A percentile compares a stretch with the other conserved stretches of the same genome.
These are phyloP conservation scores for Xestia xanthographa DNA, from an alignment of 2,888 invertebrate species.

Conservation along the genomic window DNA sequence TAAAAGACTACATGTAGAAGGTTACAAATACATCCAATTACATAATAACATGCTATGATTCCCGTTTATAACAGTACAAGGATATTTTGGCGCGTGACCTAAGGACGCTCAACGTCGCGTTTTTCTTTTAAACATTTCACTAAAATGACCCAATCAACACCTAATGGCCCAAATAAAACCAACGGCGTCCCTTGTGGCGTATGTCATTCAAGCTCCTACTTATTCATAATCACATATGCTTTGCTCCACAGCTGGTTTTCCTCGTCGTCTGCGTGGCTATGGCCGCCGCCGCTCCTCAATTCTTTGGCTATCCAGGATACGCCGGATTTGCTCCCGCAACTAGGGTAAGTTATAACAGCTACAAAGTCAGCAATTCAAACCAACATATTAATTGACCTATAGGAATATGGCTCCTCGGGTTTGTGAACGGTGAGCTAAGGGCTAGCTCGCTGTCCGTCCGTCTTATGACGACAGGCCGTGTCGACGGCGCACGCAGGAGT, in stretches of 20 bases:
- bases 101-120: not conserved
- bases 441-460: too few relatives aligned
- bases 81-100: not conserved
- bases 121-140: not conserved
- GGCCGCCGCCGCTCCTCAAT: constrained; percentile 84
- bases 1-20: not conserved
- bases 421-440: too few relatives aligned
- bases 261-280: constrained; percentile 85
- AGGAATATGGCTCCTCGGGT: not conserved
- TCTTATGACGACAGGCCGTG: too few relatives aligned
- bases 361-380: not conserved
- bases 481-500: too few relatives aligned
- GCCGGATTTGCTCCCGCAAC: constrained; percentile 61
- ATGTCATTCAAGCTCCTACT: not conserved
- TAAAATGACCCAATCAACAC: too few relatives aligned
- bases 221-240: not conserved
- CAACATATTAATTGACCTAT: not conserved
- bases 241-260: constrained; percentile 81
- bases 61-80: not conserved
- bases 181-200: too few relatives aligned
- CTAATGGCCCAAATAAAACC: too few relatives aligned
- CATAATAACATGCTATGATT: not conserved
- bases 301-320: constrained; percentile 74
- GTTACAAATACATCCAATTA: not conserved
- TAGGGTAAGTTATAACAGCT: constrained; percentile 72